A percentile compares a stretch with the other conserved stretches of the same genome.
Evolutionary conservation across 2,113 vertebrate species (phyloP).

Genomic region (Pangasianodon gigas): DNA sequence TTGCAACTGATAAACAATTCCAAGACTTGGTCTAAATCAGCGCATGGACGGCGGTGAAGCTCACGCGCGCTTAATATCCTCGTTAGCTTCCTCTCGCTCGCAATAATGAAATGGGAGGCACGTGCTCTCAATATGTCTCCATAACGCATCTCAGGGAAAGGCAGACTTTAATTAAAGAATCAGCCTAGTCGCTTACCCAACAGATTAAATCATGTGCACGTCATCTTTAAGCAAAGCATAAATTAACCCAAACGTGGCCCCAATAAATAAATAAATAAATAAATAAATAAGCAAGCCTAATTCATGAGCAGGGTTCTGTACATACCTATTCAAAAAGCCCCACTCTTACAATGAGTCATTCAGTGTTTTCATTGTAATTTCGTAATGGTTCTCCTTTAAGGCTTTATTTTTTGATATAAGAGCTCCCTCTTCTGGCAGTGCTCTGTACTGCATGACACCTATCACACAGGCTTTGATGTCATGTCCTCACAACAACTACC

Average conservation of each 20-base stretch:
- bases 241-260: background rate
- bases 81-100: background rate
- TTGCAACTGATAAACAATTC: background rate
- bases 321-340: slow-evolving; percentile 12
- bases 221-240: background rate
- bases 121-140: background rate
- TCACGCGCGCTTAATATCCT: background rate
- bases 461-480: slow-evolving; percentile 20
- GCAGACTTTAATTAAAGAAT: background rate
- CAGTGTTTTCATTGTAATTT: slow-evolving; percentile 43
- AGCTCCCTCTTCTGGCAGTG: slow-evolving; percentile 36
- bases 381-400: slow-evolving; percentile 1
- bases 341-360: slow-evolving; percentile 46
- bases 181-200: background rate
- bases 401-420: slow-evolving; percentile 33
- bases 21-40: background rate
- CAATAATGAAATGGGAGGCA: background rate
- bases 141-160: background rate
- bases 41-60: background rate
- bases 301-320: background rate
- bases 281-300: background rate
- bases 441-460: background rate
- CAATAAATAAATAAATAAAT: background rate
- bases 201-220: background rate
- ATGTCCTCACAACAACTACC: background rate